Conservation (phyloP, 2,113 vertebrate genomes). For the Rana temporaria region DNA sequence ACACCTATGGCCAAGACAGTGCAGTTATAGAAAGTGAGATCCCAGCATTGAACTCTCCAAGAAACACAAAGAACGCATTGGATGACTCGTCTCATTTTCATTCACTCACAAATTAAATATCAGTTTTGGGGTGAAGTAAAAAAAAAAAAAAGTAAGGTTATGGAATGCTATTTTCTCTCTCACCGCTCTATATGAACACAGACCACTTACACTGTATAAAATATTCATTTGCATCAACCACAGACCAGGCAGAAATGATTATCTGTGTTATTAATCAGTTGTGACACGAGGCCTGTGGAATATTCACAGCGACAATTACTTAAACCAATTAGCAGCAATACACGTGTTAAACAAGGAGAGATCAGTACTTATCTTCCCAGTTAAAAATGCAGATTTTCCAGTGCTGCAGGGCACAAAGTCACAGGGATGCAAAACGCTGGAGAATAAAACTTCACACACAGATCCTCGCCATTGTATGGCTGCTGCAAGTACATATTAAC, state of each 20-base stretch:
- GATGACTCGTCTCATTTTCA: too few relatives aligned
- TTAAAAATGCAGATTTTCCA: constrained; percentile 15
- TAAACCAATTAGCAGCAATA: constrained; percentile 53
- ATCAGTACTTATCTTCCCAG: background rate
- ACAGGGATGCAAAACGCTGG: background rate
- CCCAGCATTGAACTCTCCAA: too few relatives aligned
- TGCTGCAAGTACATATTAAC: constrained; percentile 22
- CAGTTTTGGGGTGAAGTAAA: too few relatives aligned
- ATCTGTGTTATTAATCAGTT: constrained; percentile 26
- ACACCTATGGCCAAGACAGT: too few relatives aligned
- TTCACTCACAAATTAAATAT: too few relatives aligned
- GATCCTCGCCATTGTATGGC: constrained; percentile 4
- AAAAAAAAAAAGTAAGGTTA: too few relatives aligned
- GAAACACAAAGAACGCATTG: too few relatives aligned
- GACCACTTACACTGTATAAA: background rate
- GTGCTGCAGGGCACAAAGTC: constrained; percentile 24
- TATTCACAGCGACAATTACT: constrained; percentile 45
- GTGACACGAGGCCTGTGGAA: constrained; percentile 47
- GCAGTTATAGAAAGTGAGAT: too few relatives aligned
- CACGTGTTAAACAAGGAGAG: constrained; percentile 37
- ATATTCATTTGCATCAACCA: constrained; percentile 15
- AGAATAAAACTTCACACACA: constrained; percentile 5
- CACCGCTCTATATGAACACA: constrained; percentile 2
- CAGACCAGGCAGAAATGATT: background rate
- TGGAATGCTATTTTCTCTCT: too few relatives aligned